phyloP scores from a whole-genome alignment of 1,140 invertebrate species.

The Asobara japonica region DNA sequence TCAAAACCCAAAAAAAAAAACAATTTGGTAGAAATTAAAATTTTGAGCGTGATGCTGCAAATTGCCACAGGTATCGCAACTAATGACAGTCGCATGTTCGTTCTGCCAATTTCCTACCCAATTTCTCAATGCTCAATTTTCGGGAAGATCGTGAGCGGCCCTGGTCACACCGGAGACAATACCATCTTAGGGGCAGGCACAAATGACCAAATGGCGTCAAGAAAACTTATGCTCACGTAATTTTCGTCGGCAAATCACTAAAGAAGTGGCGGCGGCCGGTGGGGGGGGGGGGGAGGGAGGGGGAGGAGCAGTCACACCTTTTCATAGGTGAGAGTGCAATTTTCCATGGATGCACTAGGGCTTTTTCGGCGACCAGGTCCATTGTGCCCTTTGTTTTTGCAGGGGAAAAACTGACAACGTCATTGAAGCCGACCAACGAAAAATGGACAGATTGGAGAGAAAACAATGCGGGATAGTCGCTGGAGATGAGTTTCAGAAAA shows the following conservation, averaged over 20 bases:
- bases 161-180: neutral
- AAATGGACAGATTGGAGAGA: neutral
- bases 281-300: too few relatives aligned
- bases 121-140: slow-evolving; percentile 7
- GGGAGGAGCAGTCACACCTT: slow-evolving; percentile 16
- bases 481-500: neutral
- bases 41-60: slow-evolving; percentile 20
- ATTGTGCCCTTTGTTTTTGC: slow-evolving; percentile 5
- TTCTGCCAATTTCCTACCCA: neutral
- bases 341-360: neutral
- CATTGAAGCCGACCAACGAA: neutral
- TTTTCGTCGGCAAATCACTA: slow-evolving; percentile 2
- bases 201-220: neutral
- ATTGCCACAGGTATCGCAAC: neutral
- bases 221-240: slow-evolving; percentile 7
- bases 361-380: neutral
- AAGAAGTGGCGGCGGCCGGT: neutral
- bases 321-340: neutral
- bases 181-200: neutral
- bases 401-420: neutral
- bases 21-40: too few relatives aligned
- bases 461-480: neutral
- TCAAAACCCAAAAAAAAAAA: too few relatives aligned
- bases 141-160: neutral
- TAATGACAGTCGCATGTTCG: neutral